Conservation (phyloP, 2,888 invertebrate genomes). For the Cremastobaeus sp. region DNA sequence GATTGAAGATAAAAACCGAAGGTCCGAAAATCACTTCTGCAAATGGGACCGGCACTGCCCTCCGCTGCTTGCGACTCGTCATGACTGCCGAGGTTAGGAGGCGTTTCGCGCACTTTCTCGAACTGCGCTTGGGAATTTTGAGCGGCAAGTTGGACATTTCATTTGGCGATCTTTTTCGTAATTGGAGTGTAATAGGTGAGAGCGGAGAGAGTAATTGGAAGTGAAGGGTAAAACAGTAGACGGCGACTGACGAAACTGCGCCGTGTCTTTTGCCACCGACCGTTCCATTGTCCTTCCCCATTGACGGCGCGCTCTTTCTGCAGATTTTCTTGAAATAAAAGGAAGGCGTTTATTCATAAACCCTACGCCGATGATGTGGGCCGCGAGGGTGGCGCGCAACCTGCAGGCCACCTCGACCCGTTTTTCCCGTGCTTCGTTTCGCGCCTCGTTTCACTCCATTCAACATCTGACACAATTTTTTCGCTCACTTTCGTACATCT, state of each 20-base stretch:
- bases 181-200: conserved; percentile 16
- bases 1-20: too few species aligned
- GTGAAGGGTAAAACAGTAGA: conserved; percentile 22
- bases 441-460: conserved; percentile 38
- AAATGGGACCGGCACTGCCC: too few species aligned
- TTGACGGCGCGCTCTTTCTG: conserved; percentile 30
- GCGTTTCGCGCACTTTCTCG: too few species aligned
- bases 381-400: conserved; percentile 12
- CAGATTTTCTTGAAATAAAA: conserved; percentile 28
- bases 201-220: conserved; percentile 17
- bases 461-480: conserved; percentile 47
- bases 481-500: conserved; percentile 22
- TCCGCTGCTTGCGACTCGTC: too few species aligned
- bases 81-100: too few species aligned
- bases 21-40: too few species aligned
- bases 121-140: too few species aligned
- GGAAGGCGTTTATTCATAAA: conserved; percentile 48
- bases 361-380: conserved; percentile 35
- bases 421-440: too few species aligned
- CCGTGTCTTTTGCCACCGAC: conserved; percentile 36
- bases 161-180: conserved; percentile 17
- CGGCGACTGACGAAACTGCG: conserved; percentile 25
- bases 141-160: too few species aligned
- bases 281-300: conserved; percentile 27
- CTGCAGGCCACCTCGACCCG: conserved; percentile 6